A percentile compares a stretch with the other conserved stretches of the same genome.
phyloP scores from a whole-genome alignment of 2,797 vertebrate species.

The Peromyscus aztecus region DNA sequence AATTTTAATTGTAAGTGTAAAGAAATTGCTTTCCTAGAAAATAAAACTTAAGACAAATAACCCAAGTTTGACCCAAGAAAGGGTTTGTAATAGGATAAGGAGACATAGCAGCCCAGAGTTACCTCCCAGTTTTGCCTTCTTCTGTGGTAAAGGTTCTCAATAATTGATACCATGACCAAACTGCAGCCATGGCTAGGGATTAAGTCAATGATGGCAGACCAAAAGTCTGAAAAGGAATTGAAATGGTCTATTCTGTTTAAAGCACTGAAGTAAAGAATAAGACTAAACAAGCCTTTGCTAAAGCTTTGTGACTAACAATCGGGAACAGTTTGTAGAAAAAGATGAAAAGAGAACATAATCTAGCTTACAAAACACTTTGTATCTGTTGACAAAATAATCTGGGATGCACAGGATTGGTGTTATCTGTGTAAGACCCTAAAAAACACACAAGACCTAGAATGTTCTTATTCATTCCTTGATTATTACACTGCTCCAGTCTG shows the following conservation, averaged over 20 bases:
- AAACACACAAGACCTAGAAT: neutral
- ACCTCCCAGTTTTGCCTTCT: neutral
- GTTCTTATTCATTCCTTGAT: neutral
- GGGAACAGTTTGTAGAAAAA: neutral
- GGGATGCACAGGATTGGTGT: neutral
- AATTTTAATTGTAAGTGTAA: slow-evolving; percentile 57
- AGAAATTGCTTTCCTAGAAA: slow-evolving; percentile 64
- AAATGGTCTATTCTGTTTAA: neutral
- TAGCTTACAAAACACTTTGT: neutral
- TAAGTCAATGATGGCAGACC: neutral
- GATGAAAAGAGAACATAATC: neutral
- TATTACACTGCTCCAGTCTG: neutral
- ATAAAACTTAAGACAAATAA: slow-evolving; percentile 62
- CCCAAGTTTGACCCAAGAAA: neutral
- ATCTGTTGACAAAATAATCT: neutral
- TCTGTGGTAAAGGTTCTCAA: neutral
- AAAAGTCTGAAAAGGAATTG: neutral
- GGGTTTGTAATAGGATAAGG: slow-evolving; percentile 19
- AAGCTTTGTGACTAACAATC: slow-evolving; percentile 31
- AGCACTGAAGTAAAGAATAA: slow-evolving; percentile 4
- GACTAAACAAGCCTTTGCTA: neutral
- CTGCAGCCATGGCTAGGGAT: neutral
- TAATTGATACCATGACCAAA: neutral
- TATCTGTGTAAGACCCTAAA: neutral
- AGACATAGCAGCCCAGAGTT: neutral